These are phyloP conservation scores for Agapornis roseicollis DNA, from an alignment of 2,113 vertebrate genomes.

Conservation along the genomic window DNA sequence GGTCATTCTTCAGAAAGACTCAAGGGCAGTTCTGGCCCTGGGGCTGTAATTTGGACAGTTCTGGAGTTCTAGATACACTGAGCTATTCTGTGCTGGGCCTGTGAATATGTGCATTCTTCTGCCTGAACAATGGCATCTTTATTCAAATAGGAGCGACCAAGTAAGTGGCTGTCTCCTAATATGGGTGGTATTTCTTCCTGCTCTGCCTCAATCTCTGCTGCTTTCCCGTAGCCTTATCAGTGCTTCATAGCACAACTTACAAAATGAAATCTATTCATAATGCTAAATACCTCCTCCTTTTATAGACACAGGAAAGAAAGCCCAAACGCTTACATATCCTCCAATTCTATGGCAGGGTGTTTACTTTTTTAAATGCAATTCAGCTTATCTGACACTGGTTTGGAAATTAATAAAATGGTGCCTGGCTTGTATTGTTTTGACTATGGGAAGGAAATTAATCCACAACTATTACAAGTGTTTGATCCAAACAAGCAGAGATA, in stretches of 20 bases:
- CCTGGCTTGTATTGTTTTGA: constrained; percentile 60
- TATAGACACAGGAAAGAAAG: constrained; percentile 48
- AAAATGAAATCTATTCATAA: constrained; percentile 64
- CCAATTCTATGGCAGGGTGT: constrained; percentile 37
- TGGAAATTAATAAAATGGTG: constrained; percentile 57
- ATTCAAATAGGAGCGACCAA: constrained; percentile 51
- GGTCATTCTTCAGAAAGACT: constrained; percentile 59
- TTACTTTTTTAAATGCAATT: constrained; percentile 56
- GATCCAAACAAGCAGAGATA: constrained; percentile 53
- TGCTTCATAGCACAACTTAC: constrained; percentile 49
- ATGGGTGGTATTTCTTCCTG: constrained; percentile 67
- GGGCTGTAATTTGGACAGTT: constrained; percentile 66
- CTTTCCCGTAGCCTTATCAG: constrained; percentile 62
- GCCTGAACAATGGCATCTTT: constrained; percentile 61
- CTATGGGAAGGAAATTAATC: constrained; percentile 58
- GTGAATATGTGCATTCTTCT: constrained; percentile 61
- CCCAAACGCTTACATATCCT: constrained; percentile 18
- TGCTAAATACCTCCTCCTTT: constrained; percentile 25
- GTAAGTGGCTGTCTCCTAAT: constrained; percentile 63
- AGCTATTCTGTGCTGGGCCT: constrained; percentile 43
- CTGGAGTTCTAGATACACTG: constrained; percentile 66
- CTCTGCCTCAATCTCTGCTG: constrained; percentile 53
- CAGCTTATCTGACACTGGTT: constrained; percentile 40
- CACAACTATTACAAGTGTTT: constrained; percentile 60
- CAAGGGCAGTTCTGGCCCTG: constrained; percentile 57